Evolutionary conservation across 2,797 vertebrate species (phyloP).

Genomic region (Natrix natrix): DNA sequence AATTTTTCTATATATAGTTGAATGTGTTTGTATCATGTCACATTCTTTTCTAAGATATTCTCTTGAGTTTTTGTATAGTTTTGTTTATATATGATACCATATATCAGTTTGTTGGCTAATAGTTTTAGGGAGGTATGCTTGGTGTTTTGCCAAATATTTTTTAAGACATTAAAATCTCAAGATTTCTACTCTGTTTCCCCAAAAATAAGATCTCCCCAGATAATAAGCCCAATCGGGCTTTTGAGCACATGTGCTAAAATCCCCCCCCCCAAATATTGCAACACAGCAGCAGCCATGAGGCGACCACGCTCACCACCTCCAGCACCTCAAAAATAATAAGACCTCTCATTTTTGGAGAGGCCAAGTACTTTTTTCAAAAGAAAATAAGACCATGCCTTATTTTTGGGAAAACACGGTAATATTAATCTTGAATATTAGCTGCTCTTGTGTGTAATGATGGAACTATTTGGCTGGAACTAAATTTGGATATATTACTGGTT

Average conservation of each 20-base stretch:
- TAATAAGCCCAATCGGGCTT: too few species aligned
- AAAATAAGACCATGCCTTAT: too few species aligned
- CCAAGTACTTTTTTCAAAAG: too few species aligned
- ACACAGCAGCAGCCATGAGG: too few species aligned
- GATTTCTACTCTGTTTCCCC: neutral
- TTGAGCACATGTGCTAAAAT: too few species aligned
- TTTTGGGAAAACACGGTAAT: neutral
- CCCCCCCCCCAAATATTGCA: too few species aligned
- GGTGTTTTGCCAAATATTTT: neutral
- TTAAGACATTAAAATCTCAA: neutral
- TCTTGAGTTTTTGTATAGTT: neutral
- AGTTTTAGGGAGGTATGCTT: neutral
- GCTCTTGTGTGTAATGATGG: neutral
- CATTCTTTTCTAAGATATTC: neutral
- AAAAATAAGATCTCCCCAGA: too few species aligned
- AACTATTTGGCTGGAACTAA: neutral
- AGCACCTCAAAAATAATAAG: too few species aligned
- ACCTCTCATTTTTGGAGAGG: too few species aligned
- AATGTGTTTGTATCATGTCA: neutral
- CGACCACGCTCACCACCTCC: too few species aligned
- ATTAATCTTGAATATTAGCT: neutral
- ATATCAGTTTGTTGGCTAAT: neutral
- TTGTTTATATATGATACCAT: neutral
- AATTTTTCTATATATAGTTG: neutral
- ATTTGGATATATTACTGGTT: neutral